Conservation (phyloP, 2,888 invertebrate genomes). For the Ferrisia virgata region DNA sequence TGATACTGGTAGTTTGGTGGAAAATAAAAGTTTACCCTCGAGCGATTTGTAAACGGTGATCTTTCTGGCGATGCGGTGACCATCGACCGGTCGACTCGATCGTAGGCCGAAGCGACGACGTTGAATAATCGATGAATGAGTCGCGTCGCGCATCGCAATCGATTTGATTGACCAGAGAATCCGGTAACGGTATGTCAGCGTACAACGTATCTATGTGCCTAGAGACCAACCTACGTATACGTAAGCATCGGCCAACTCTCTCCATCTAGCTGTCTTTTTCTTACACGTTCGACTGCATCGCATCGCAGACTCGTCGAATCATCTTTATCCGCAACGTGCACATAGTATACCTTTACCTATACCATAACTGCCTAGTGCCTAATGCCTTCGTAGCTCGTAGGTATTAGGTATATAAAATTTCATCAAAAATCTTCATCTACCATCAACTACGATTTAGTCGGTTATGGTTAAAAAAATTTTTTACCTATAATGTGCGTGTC, state of each 20-base stretch:
- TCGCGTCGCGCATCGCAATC: slow-evolving; percentile 43
- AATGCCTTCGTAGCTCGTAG: too few species aligned
- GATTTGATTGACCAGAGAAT: slow-evolving; percentile 42
- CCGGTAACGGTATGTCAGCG: slow-evolving; percentile 41
- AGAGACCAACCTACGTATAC: too few species aligned
- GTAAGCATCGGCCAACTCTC: slow-evolving; percentile 32
- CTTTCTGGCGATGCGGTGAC: not conserved
- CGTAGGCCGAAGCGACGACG: not conserved
- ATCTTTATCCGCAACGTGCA: not conserved
- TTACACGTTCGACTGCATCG: not conserved
- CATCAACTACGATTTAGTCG: not conserved
- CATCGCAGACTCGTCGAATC: not conserved
- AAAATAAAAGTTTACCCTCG: not conserved
- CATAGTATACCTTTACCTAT: too few species aligned
- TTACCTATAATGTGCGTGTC: not conserved
- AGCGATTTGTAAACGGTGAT: not conserved
- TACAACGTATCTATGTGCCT: too few species aligned
- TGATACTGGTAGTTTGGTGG: not conserved
- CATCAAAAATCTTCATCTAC: not conserved
- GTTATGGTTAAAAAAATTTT: not conserved
- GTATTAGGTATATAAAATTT: not conserved
- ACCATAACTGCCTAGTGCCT: too few species aligned
- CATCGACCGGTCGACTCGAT: slow-evolving; percentile 12
- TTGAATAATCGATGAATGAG: slow-evolving; percentile 45
- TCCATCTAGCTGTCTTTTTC: not conserved